phyloP scores from a whole-genome alignment of 2,888 invertebrate genomes.

The Ditylenchus weischeri region DNA sequence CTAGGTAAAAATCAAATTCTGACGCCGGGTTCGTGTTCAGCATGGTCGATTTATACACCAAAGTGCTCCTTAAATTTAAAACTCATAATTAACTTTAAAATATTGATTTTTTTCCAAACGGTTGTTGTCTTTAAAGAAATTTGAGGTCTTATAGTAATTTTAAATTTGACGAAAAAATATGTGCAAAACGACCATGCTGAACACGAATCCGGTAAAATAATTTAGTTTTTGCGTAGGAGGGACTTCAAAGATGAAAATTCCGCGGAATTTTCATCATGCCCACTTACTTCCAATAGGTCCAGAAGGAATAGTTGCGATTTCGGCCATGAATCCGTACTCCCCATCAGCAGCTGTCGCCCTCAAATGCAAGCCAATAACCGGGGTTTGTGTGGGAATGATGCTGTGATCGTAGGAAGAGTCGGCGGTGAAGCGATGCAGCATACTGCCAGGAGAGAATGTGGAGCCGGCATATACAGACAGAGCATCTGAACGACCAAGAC shows the following conservation, averaged over 20 bases:
- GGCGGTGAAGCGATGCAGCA: conserved; percentile 35
- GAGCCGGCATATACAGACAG: conserved; percentile 46
- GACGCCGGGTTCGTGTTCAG: no score
- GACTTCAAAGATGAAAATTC: neutral
- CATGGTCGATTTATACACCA: no score
- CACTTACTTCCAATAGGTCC: conserved; percentile 31
- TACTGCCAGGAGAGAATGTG: conserved; percentile 36
- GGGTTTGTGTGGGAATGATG: conserved; percentile 23
- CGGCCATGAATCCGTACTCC: conserved; percentile 89
- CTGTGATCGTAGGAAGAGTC: conserved; percentile 30
- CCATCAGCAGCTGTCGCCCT: conserved; percentile 82
- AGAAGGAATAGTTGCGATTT: conserved; percentile 78
- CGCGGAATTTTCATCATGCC: neutral
- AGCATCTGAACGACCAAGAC: conserved; percentile 51
- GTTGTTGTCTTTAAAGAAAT: no score
- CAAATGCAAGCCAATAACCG: conserved; percentile 33
- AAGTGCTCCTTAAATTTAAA: no score
- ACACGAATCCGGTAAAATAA: neutral
- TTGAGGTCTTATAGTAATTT: no score
- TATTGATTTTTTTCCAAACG: no score
- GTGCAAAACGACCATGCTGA: neutral
- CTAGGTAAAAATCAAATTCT: neutral
- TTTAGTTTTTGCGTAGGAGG: no score
- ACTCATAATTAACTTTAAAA: neutral
- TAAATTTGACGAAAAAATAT: neutral